Conservation (phyloP, 2,888 invertebrate genomes). For the Hesperia comma region DNA sequence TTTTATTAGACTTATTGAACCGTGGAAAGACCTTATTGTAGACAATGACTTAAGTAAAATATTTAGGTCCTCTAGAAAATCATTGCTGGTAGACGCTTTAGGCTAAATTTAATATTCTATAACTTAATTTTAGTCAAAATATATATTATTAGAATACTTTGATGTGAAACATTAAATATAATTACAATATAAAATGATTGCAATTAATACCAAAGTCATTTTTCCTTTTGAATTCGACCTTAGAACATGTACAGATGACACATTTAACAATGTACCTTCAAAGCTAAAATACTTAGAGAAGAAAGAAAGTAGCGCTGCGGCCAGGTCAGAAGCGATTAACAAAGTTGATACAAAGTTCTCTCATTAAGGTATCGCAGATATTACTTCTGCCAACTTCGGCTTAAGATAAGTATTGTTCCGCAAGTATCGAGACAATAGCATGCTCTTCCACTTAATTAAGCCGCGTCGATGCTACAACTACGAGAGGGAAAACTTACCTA, state of each 20-base stretch:
- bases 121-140: no score
- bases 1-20: no score
- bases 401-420: constrained; percentile 80
- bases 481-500: constrained; percentile 63
- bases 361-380: constrained; percentile 82
- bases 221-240: background rate
- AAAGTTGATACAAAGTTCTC: constrained; percentile 81
- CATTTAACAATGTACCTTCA: constrained; percentile 16
- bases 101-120: no score
- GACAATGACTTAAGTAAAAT: no score
- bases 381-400: constrained; percentile 78
- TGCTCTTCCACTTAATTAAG: constrained; percentile 80
- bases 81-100: no score
- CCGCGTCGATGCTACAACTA: constrained; percentile 65
- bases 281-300: constrained; percentile 33
- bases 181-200: no score
- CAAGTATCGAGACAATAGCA: constrained; percentile 77
- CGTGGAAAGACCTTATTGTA: no score
- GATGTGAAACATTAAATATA: no score
- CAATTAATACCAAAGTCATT: no score
- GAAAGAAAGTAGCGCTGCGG: constrained; percentile 52
- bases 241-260: background rate
- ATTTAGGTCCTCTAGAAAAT: no score
- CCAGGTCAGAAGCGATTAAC: constrained; percentile 75
- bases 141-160: no score